These are phyloP conservation scores for Odontamblyopus lacepedii DNA, from an alignment of 2,797 vertebrate species.

Conservation along the genomic window DNA sequence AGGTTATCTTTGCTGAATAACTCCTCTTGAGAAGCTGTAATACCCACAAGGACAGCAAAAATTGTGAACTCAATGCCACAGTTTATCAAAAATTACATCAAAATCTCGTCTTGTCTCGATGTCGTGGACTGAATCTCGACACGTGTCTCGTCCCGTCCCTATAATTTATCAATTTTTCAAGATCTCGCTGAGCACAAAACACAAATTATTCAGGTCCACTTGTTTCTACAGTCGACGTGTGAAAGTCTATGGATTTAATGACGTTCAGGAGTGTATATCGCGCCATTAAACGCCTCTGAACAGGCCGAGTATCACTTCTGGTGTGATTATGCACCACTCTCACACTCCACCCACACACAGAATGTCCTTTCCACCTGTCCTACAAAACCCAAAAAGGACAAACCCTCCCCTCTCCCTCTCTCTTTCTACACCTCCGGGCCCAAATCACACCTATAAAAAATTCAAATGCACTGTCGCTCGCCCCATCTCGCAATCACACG, in stretches of 20 bases:
- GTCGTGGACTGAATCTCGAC: too few species aligned
- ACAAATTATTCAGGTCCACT: too few species aligned
- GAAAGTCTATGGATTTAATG: neutral
- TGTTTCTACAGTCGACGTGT: neutral
- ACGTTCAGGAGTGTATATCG: neutral
- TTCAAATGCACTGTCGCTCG: slow-evolving; percentile 49
- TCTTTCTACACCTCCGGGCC: slow-evolving; percentile 48
- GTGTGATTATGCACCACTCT: slow-evolving; percentile 2
- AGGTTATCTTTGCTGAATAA: too few species aligned
- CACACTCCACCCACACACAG: slow-evolving; percentile 23
- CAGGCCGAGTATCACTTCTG: neutral
- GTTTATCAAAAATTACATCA: too few species aligned
- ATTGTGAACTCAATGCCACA: too few species aligned
- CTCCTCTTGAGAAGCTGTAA: too few species aligned
- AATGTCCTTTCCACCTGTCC: slow-evolving; percentile 61
- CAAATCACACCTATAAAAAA: slow-evolving; percentile 61
- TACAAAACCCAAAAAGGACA: slow-evolving; percentile 72
- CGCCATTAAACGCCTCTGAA: neutral
- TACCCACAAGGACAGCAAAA: too few species aligned
- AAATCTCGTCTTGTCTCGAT: too few species aligned
- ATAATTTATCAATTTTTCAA: too few species aligned
- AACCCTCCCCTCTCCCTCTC: slow-evolving; percentile 25
- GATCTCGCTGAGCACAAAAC: too few species aligned
- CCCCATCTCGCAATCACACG: slow-evolving; percentile 43
- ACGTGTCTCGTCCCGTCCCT: too few species aligned